Base-by-base conservation (phyloP, 2,888 invertebrate species). In the Papilio gigon region DNA sequence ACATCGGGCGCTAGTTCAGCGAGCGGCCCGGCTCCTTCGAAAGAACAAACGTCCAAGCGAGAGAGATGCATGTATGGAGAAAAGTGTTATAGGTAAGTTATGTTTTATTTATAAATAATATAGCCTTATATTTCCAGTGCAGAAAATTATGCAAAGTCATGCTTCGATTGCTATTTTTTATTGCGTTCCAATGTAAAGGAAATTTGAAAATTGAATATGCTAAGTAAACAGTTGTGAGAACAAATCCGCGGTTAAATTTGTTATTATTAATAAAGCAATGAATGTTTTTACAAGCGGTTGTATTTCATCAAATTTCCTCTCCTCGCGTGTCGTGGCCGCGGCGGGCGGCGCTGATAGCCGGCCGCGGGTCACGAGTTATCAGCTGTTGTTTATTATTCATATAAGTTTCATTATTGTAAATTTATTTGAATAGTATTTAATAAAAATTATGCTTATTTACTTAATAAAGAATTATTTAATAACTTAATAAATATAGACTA, bases 51-150 rank as follows among this genome's bases (percentile, higher is more conserved):
- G 6, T 74, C 65, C 0, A 70, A 71, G 4, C 77, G 94, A 56
- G 93, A 94, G 72, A 88, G 93, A 66, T 95, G 95, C 81, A 92
- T 93, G 84, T 95, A 95, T 80, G 95, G 94, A 71, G 85, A 84
- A 11, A 86, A 84, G 68, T 95, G 95, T 82, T 95, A 94, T 77
- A 93, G 95, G 94, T 93, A 83, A 74, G 73, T 74, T 47, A 47
- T 44, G 11, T 9, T 42, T 42, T 42, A 12, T 42, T 20, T 42
- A 42, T 9, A 20, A 17, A 12, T 42, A 9, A 17, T n/a, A n/a
- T n/a, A 42, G 20, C 8, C 6, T 12, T 8, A 20, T 2, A 6
- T 17, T 42, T 42, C 8, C 42, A 42, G 2, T 40, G n/a, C n/a
- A n/a, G n/a, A n/a, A n/a, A n/a, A n/a, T n/a, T n/a, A n/a, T n/a